Base-by-base conservation (phyloP, 2,797 vertebrate species). In the Acrocephalus scirpaceus region DNA sequence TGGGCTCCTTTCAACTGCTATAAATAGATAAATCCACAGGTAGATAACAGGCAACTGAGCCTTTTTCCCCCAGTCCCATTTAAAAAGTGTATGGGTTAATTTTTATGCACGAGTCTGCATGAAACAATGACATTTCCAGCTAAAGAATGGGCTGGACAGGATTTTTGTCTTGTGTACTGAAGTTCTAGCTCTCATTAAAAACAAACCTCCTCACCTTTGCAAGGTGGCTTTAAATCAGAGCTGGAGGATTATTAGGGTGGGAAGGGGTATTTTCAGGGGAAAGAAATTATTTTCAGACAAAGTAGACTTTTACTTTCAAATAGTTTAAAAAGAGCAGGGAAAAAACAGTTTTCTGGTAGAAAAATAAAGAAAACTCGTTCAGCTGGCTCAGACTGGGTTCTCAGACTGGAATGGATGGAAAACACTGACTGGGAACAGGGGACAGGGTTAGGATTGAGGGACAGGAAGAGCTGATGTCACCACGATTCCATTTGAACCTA, bases 161-260 rank as follows among this genome's bases (percentile, higher is more conserved):
- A 36, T 78, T 78, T 95, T 72, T 81, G 50, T 88, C 82, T 69
- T 83, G n/a, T 61, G 30, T 51, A 48, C 50, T 81, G 32, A 21
- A 30, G 73, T 88, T 81, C 40, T 47, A 77, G 22, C n/a, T 72
- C 56, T 93, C 34, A 25, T 88, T 65, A 78, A 75, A 93, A 89
- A n/a, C 36, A 77, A 60, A 48, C 5, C 8, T 20, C 7, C 9
- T 91, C 80, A 84, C 30, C 77, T 90, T 81, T 78, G 30, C 42
- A 57, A 78, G 32, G 38, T 50, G 50, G 53, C 25, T 92, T 91
- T 95, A 44, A 90, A 83, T 74, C 48, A 71, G 20, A 57, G 45
- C 45, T 36, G 32, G 47, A 73, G 12, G 7, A 29, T 72, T 75
- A 29, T 47, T 75, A 23, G 8, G 22, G 20, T 8, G 19, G 3